Base-by-base conservation (phyloP, 53 echinoderm and acorn worm species). In the Antedon mediterranea region DNA sequence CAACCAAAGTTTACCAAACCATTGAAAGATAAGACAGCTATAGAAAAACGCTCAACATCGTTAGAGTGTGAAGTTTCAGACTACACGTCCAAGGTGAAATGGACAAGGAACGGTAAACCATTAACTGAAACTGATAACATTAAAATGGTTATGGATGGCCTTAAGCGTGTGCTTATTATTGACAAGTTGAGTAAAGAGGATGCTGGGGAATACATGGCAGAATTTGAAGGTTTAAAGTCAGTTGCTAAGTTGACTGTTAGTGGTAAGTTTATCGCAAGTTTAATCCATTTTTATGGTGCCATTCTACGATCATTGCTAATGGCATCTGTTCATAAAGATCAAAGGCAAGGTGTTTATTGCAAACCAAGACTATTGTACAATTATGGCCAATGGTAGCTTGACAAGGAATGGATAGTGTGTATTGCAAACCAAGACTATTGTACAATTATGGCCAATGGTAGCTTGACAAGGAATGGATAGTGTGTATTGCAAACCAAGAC, bases 1-100 rank as follows among this genome's bases (percentile, higher is more conserved):
- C 89, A 89, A 72, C 97, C 97, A 33, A 92, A 95, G 79, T 89
- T 95, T 77, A 30, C 92, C 0, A 81, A 89, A 78, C 87, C 89
- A 6, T 79, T 95, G 9, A 43, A 89, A 29, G 87, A 87, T 11
- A 83, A 79, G 78, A 81, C 84, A 28, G 92, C 86, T 15, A 86
- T 91, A 30, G 89, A 91, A 77, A 83, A 83, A 44, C 71, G 78
- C 14, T 71, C 86, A 6, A 78, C 81, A n/a, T 84, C 77, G 14
- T 31, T 95, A 30, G 77, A 79, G 57, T 95, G 97, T 32, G 97
- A 95, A 72, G 85, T 93, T 43, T 88, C 93, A 9, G 93, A 89
- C 31, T 33, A 77, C 71, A 82, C 78, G 9, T 79, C 91, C 14
- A 88, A 90, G 77, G 78, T 81, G 32, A 85, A 89, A 72, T 92